Base-by-base conservation (phyloP, 1,140 invertebrate genomes). In the Diprion similis region DNA sequence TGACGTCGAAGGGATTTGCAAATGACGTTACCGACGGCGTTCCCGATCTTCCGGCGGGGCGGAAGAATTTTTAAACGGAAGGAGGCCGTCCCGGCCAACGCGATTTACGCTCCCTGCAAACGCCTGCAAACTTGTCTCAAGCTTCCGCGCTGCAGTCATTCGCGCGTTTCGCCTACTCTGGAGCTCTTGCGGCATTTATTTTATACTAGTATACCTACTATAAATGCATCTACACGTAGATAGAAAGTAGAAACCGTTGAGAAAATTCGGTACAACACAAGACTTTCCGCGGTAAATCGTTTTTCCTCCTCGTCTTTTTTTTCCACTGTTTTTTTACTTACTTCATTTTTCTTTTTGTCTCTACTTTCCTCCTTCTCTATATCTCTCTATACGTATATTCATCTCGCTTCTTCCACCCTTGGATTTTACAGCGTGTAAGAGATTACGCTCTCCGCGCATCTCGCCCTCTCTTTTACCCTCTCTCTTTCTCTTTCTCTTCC, bases 391-490 rank as follows among this genome's bases (percentile, higher is more conserved):
- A 64, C 59, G 59, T 17, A 15, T 64, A 64, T 7, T 15, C 59
- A 18, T 64, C 17, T 17, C 59, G 13, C 13, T 64, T 3, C 59
- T 68, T 68, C 76, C 75, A 64, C 77, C 75, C 73, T 75, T 73
- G 77, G 77, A 75, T 78, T 78, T 78, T 78, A 76, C 73, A 73
- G 73, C 77, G 73, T 78, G 77, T 78, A 75, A 75, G 71, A 78
- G 77, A 78, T 78, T 78, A 78, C 73, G 71, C 68, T 71, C 15
- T 15, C 18, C 70, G 37, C 68, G 13, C 46, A 59, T 68, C 70
- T 37, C 24, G 24, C 24, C 24, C 1, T 79, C 82, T 81, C 79
- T 73, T 80, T 80, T 76, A 78, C 77, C 78, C 78, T 73, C 75
- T 75, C 81, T 77, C 80, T 77, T 77, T 75, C 76, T 75, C 78